Conservation (phyloP, 2,888 invertebrate species). For the Deilephila elpenor region DNA sequence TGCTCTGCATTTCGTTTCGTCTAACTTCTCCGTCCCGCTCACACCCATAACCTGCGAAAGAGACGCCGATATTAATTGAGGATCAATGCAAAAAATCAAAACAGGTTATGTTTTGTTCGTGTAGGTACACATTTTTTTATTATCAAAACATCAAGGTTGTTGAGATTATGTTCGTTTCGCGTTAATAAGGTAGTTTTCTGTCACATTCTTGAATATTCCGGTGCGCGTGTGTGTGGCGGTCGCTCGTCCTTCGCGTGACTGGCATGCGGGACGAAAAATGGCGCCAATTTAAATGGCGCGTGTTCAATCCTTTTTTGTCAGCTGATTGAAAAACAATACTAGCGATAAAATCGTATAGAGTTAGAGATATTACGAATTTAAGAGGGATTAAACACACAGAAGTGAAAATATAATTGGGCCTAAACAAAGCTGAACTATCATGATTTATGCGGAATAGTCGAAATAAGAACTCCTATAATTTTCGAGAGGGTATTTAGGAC, state of each 20-base stretch:
- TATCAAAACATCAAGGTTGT: slow-evolving; percentile 31
- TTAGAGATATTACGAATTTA: too few relatives aligned
- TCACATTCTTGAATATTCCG: slow-evolving; percentile 23
- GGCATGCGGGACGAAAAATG: slow-evolving; percentile 7
- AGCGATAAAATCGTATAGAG: too few relatives aligned
- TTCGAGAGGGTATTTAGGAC: too few relatives aligned
- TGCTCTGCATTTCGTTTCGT: slow-evolving; percentile 46
- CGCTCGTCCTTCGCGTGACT: slow-evolving; percentile 23
- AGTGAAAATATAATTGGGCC: too few relatives aligned
- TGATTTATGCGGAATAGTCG: too few relatives aligned
- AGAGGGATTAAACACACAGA: too few relatives aligned
- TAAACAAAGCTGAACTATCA: too few relatives aligned
- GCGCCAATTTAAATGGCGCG: slow-evolving; percentile 3
- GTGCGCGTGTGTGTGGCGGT: background rate
- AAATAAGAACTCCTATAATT: too few relatives aligned
- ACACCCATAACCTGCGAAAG: slow-evolving; percentile 63
- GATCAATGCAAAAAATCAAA: slow-evolving; percentile 32
- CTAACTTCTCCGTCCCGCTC: slow-evolving; percentile 45
- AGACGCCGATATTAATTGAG: slow-evolving; percentile 59
- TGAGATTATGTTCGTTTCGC: slow-evolving; percentile 28
- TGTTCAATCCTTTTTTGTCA: background rate
- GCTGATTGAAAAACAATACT: background rate
- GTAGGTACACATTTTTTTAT: slow-evolving; percentile 28
- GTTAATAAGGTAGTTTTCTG: slow-evolving; percentile 15
- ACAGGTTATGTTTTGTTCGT: slow-evolving; percentile 18